phyloP scores from a whole-genome alignment of 2,888 invertebrate species.

The Mesopsocus fuscifrons region DNA sequence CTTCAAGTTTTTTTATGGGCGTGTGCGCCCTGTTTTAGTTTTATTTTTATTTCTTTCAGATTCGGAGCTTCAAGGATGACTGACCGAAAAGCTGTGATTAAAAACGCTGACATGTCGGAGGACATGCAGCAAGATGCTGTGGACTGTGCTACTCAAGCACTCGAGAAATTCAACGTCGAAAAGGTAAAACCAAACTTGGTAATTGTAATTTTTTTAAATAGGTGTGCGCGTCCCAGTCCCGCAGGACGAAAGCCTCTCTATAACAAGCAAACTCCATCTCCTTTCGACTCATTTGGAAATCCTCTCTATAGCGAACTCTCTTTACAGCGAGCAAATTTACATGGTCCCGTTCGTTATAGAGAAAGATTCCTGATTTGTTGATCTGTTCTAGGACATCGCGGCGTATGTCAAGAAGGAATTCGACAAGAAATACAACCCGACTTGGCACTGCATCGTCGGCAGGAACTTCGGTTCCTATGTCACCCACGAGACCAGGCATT shows the following conservation, averaged over 20 bases:
- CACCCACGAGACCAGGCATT: slow-evolving; percentile 97
- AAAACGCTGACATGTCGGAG: slow-evolving; percentile 99
- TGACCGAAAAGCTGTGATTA: slow-evolving; percentile 97
- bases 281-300: neutral
- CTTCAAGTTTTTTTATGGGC: too few species aligned
- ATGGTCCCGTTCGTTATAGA: too few species aligned
- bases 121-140: slow-evolving; percentile 99
- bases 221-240: too few species aligned
- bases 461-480: slow-evolving; percentile 98
- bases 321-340: too few species aligned
- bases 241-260: too few species aligned
- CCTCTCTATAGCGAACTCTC: too few species aligned
- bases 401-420: slow-evolving; percentile 99
- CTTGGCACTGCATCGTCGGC: slow-evolving; percentile 99
- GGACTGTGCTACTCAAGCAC: slow-evolving; percentile 94
- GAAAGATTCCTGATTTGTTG: slow-evolving; percentile 13
- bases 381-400: slow-evolving; percentile 68
- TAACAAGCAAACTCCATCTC: slow-evolving; percentile 2
- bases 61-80: slow-evolving; percentile 45
- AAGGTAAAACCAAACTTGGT: slow-evolving; percentile 48
- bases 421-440: slow-evolving; percentile 98
- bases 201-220: neutral
- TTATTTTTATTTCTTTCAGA: neutral
- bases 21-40: too few species aligned
- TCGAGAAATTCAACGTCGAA: slow-evolving; percentile 98